Evolutionary conservation across 1,140 invertebrate genomes (phyloP), one percentile per base, ranked within the genome.

Genomic region (Zaprionus capensis): DNA sequence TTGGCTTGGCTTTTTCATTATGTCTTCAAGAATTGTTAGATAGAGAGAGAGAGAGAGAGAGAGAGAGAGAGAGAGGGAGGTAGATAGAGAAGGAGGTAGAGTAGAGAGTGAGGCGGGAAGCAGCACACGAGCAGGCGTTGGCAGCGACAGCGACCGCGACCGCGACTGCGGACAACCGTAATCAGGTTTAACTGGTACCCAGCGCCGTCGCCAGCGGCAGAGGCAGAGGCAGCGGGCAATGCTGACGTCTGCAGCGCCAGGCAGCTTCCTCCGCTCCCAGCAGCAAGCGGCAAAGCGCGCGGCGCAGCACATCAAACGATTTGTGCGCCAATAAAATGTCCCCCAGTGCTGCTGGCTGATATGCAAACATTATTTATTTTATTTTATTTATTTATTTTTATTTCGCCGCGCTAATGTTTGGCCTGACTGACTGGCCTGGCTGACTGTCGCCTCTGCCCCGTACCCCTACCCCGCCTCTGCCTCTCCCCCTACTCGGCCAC

Each of bases 311-410:
- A 88, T 88, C 84, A 88, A 88, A 88, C 76, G 83, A 86, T 82
- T 86, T 86, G 66, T 86, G 83, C 77, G 85, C 85, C 79, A 88
- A 88, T 88, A 84, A 90, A 90, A 81, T 90, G 85, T 90, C 85
- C 84, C 85, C 85, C 76, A 76, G 67, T 78, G 66, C 55, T 68
- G 82, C 67, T 87, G 80, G 53, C 85, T 85, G 85, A 88, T 88
- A 88, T 90, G 85, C 86, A 90, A 88, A 88, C 85, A 88, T 88
- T 88, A 88, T 90, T 88, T 88, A 90, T 90, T 88, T 77, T 76
- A 79, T 79, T 76, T 77, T 76, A 79, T 79, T 76, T 76, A 76
- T 76, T 76, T 80, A 80, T 80, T 80, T 87, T 76, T 81, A 84
- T 88, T 84, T 88, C 75, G 78, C 65, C 78, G 76, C 71, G 82